These are phyloP conservation scores for Propithecus deckenii DNA, from an alignment of 2,797 vertebrate genomes.

Conservation along the genomic window DNA sequence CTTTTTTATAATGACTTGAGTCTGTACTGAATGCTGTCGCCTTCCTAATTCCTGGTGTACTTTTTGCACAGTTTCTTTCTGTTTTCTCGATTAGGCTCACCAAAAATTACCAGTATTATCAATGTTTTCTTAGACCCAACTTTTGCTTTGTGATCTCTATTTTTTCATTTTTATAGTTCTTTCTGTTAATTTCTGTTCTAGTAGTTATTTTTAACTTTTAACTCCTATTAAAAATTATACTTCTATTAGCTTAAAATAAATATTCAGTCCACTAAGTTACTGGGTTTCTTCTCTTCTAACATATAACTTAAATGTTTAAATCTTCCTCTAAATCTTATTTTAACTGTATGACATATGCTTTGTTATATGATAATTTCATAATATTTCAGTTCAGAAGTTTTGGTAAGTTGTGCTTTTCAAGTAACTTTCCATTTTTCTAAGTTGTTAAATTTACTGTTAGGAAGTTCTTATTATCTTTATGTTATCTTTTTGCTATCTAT, in stretches of 20 bases:
- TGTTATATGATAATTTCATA: background rate
- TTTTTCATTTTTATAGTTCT: background rate
- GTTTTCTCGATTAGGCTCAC: background rate
- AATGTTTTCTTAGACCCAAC: background rate
- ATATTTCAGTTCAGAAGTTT: background rate
- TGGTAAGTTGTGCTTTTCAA: background rate
- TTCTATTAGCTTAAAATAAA: background rate
- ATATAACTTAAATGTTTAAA: background rate
- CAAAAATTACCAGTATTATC: background rate
- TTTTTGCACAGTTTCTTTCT: background rate
- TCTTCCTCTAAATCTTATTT: background rate
- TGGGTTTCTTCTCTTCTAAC: background rate
- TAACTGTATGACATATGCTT: background rate
- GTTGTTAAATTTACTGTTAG: background rate
- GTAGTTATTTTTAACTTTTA: background rate
- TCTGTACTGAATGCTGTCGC: background rate
- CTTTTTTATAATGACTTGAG: background rate
- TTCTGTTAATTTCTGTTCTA: background rate
- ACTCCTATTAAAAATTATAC: background rate
- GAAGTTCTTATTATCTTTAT: background rate
- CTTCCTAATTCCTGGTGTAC: background rate
- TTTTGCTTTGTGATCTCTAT: fast-evolving
- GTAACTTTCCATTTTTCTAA: background rate
- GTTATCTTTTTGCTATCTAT: background rate
- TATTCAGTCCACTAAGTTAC: background rate